Percentiles rank a stretch among this genome's conserved stretches.
Evolutionary conservation across 1,140 invertebrate species (phyloP).

Genomic region (Drosophila tristis): DNA sequence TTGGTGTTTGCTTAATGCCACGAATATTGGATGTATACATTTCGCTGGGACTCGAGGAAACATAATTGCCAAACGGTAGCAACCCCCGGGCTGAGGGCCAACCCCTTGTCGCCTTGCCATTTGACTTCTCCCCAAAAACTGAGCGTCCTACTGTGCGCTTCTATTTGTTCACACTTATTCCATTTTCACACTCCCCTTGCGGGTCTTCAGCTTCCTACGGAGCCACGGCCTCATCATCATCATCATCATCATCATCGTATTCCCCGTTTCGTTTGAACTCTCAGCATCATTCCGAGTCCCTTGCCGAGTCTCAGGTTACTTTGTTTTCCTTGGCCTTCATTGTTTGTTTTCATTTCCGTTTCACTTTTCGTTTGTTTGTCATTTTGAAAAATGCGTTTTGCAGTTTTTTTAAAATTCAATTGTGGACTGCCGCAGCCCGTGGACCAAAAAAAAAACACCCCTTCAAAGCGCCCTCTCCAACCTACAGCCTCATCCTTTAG

Average conservation of each 20-base stretch:
- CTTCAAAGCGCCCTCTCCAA: conserved; percentile 24
- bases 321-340: conserved; percentile 69
- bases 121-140: conserved; percentile 61
- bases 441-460: conserved; percentile 38
- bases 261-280: conserved; percentile 56
- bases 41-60: conserved; percentile 5
- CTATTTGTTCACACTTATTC: conserved; percentile 81
- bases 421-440: conserved; percentile 67
- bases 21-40: conserved; percentile 10
- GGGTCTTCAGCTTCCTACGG: conserved; percentile 11
- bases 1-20: conserved; percentile 27
- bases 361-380: conserved; percentile 75
- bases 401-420: conserved; percentile 68
- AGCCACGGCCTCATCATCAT: conserved; percentile 32
- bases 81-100: conserved; percentile 1
- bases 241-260: conserved; percentile 26
- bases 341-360: conserved; percentile 80
- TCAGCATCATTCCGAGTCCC: conserved; percentile 11
- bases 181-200: conserved; percentile 70
- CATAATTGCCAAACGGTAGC: conserved; percentile 38
- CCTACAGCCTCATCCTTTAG: conserved; percentile 2
- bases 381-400: conserved; percentile 64
- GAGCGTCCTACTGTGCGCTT: conserved; percentile 54
- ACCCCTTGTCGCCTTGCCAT: conserved; percentile 38
- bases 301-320: conserved; percentile 69